These are phyloP conservation scores for Agonopterix arenella DNA, from an alignment of 2,888 invertebrate species.

Conservation along the genomic window DNA sequence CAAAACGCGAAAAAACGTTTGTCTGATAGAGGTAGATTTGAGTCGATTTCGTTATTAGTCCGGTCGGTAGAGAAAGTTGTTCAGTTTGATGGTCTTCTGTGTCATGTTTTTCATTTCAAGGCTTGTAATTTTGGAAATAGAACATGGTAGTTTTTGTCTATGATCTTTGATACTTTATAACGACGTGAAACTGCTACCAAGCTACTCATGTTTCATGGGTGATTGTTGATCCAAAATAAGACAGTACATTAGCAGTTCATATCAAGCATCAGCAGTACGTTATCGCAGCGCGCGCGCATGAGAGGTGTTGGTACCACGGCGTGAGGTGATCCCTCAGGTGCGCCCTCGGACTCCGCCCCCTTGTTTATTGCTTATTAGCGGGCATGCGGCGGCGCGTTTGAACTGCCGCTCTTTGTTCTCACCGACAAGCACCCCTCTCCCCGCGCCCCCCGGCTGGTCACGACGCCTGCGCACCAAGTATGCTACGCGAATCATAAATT, in stretches of 20 bases:
- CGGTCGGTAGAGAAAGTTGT: too few relatives aligned
- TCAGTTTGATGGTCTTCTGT: too few relatives aligned
- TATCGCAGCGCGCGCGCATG: conserved; percentile 18
- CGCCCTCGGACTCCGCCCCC: conserved; percentile 69
- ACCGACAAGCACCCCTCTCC: conserved; percentile 44
- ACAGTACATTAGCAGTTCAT: conserved; percentile 6
- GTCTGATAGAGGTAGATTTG: too few relatives aligned
- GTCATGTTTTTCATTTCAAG: too few relatives aligned
- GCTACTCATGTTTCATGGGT: background rate
- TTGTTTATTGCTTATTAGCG: conserved; percentile 78
- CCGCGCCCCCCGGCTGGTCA: conserved; percentile 42
- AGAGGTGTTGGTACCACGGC: conserved; percentile 29
- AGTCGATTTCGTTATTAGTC: too few relatives aligned
- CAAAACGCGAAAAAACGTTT: too few relatives aligned
- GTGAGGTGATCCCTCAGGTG: conserved; percentile 71
- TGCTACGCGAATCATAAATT: conserved; percentile 71
- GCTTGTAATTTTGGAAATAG: too few relatives aligned
- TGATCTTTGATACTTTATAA: too few relatives aligned
- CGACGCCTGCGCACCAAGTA: conserved; percentile 56
- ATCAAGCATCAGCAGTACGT: conserved; percentile 9
- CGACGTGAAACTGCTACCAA: background rate
- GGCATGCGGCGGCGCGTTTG: conserved; percentile 69
- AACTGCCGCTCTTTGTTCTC: conserved; percentile 70
- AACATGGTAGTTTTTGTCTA: too few relatives aligned
- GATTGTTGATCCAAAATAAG: conserved; percentile 5